Evolutionary conservation across 2,888 invertebrate genomes (phyloP), one percentile per base, ranked within the genome.

Genomic region (Mythimna pallens): DNA sequence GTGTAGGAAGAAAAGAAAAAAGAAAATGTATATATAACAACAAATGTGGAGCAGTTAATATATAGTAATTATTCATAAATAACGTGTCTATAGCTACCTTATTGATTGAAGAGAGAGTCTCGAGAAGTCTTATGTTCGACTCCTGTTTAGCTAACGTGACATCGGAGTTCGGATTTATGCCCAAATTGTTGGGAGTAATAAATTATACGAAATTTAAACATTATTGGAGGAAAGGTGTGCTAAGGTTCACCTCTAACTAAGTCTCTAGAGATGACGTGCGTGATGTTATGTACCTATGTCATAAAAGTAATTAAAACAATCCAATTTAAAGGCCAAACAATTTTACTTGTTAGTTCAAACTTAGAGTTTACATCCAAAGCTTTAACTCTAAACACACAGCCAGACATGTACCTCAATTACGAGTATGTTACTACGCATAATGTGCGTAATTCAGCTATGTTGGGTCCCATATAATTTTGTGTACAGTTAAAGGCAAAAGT

Each of bases 361-460:
- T 74, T 75, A 61, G 14, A 67, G 47, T 74, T 67, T 14, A 75
- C 43, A 64, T 64, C 65, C 70, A 61, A 76, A 47, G 63, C 61
- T 47, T 30, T 25, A 61, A 50, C 59, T 65, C 34, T 34, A 47
- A 6, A 58, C 62, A 65, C 9, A 69, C 50, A 72, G 20, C 65
- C 68, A 78, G 62, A 54, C 79, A 34, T 65, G 62, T 68, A 58
- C 70, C 57, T 68, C 50, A 25, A 68, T 71, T 68, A 77, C 36
- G 34, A 25, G n/a, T 40, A 34, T 62, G 40, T 76, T 34, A 77
- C 64, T 57, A 67, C n/a, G 25, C 17, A 34, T 63, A 65, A 76
- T 80, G 57, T 68, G 22, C 34, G 67, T 69, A 43, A 80, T 36
- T 65, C 10, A 58, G 22, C 57, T 58, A 63, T 50, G 69, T 70